Evolutionary conservation across 1,140 invertebrate species (phyloP).

Genomic region (Aphelinus atriplicis): DNA sequence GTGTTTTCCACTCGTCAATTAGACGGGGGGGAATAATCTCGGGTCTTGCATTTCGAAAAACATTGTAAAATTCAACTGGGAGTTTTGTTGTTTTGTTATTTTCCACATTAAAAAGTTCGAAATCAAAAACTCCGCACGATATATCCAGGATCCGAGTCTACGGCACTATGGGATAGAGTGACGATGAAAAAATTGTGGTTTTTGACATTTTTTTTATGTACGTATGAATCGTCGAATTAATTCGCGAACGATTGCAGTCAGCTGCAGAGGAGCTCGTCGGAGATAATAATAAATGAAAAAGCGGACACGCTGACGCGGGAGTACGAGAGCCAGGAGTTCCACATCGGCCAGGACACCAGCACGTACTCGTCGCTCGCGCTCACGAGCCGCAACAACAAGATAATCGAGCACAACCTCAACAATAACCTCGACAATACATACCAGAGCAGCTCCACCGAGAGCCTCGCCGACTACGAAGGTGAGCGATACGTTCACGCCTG

Average conservation of each 20-base stretch:
- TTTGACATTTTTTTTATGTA: neutral
- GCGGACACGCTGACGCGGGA: conserved; percentile 15
- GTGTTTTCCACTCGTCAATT: no score
- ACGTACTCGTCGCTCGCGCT: conserved; percentile 60
- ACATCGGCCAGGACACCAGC: conserved; percentile 57
- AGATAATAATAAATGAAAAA: conserved; percentile 24
- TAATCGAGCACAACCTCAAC: conserved; percentile 52
- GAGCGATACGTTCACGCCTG: conserved; percentile 23
- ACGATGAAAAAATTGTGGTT: neutral
- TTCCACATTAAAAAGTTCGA: no score
- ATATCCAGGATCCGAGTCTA: neutral
- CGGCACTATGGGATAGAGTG: no score
- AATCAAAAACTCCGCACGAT: neutral
- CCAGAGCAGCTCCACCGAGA: conserved; percentile 59
- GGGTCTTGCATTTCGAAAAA: no score
- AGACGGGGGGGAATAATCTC: no score
- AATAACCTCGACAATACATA: conserved; percentile 57
- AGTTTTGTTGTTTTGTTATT: no score
- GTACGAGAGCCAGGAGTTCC: conserved; percentile 50
- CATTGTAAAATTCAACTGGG: no score
- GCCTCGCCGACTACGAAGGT: conserved; percentile 64
- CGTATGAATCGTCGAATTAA: no score
- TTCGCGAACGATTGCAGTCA: neutral
- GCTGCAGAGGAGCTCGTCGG: conserved; percentile 35
- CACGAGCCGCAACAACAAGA: conserved; percentile 52